Evolutionary conservation across 2,888 invertebrate species (phyloP).

Genomic region (Troides helena): DNA sequence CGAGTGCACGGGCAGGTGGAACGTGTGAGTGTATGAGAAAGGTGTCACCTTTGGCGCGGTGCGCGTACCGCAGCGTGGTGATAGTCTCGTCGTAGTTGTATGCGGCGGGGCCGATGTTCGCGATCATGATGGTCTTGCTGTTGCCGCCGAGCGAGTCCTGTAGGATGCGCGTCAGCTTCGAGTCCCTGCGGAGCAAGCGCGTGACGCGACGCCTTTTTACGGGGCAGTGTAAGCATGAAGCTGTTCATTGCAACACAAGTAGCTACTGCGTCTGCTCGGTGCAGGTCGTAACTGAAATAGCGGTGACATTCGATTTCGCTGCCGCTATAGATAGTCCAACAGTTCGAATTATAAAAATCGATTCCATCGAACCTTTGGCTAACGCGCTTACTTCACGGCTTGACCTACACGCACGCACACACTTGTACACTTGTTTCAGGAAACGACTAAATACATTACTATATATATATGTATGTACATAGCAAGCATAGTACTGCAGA

Average conservation of each 20-base stretch:
- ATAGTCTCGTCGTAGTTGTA: constrained; percentile 99
- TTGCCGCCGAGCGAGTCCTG: constrained; percentile 99
- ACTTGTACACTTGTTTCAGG: neutral
- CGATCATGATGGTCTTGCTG: constrained; percentile 99
- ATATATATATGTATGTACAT: neutral
- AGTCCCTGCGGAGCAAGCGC: constrained; percentile 83
- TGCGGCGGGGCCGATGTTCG: constrained; percentile 98
- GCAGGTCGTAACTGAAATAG: neutral
- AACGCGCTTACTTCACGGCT: neutral
- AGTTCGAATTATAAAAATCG: neutral
- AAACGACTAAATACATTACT: constrained; percentile 10
- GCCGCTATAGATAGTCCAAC: neutral
- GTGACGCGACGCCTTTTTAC: constrained; percentile 3
- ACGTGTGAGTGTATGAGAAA: neutral
- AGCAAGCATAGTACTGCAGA: constrained; percentile 27
- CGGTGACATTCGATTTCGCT: neutral
- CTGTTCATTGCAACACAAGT: constrained; percentile 14
- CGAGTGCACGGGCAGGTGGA: neutral
- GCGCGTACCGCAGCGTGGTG: constrained; percentile 97
- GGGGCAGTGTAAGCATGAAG: constrained; percentile 11
- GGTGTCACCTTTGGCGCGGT: constrained; percentile 89
- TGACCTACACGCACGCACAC: neutral
- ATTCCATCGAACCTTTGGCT: neutral
- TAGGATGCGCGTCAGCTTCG: constrained; percentile 95
- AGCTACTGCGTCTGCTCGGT: constrained; percentile 16